A percentile compares a stretch with the other conserved stretches of the same genome.
These are phyloP conservation scores for Ips nitidus DNA, from an alignment of 1,140 invertebrate species.

Conservation along the genomic window DNA sequence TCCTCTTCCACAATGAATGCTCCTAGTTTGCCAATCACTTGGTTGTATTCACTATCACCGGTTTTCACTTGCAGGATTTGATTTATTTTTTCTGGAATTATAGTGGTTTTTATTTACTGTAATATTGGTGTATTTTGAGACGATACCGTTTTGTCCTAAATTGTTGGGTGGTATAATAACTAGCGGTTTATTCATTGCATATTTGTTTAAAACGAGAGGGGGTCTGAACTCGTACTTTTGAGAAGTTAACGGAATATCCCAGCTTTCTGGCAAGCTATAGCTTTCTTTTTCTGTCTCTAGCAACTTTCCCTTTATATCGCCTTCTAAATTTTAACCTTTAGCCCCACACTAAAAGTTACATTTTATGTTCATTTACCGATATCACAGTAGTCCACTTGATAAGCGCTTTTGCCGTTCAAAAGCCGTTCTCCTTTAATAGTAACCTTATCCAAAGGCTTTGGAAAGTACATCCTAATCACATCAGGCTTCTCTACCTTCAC, in stretches of 20 bases:
- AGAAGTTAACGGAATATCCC: constrained; percentile 39
- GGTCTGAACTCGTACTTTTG: constrained; percentile 35
- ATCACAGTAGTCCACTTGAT: constrained; percentile 43
- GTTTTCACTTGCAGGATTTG: constrained; percentile 39
- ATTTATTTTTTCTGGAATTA: constrained; percentile 40
- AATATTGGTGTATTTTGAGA: constrained; percentile 2
- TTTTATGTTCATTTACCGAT: constrained; percentile 19
- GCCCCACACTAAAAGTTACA: too few species aligned
- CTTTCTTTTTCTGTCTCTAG: constrained; percentile 19
- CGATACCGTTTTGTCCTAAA: constrained; percentile 33
- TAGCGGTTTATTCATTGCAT: constrained; percentile 28
- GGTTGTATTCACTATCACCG: constrained; percentile 38
- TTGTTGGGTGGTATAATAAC: constrained; percentile 30
- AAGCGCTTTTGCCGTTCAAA: constrained; percentile 36
- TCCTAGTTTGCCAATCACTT: constrained; percentile 35
- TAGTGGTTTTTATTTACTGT: constrained; percentile 1
- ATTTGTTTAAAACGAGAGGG: constrained; percentile 32
- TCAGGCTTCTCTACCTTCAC: constrained; percentile 33
- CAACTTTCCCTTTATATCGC: constrained; percentile 34
- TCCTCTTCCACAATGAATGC: constrained; percentile 37
- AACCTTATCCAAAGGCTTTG: constrained; percentile 30
- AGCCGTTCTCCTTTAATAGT: constrained; percentile 30
- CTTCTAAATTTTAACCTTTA: constrained; percentile 1
- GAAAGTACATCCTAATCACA: constrained; percentile 30
- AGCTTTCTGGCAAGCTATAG: constrained; percentile 34